Evolutionary conservation across 2,113 vertebrate species (phyloP), one percentile per base, ranked within the genome.

Genomic region (Embiotoca jacksoni): DNA sequence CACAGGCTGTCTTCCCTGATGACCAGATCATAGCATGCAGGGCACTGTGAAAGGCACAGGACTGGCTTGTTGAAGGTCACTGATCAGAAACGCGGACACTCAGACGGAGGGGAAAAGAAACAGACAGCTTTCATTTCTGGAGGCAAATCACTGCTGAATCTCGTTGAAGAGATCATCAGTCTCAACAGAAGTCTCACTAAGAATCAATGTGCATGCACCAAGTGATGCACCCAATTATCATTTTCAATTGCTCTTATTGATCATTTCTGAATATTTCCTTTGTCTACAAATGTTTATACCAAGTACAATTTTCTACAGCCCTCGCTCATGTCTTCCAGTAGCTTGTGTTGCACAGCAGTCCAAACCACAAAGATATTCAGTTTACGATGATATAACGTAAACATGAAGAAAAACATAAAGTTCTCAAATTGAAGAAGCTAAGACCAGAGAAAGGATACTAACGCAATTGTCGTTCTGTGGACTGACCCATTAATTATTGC

Each of bases 1-100:
- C 83, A 46, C 59, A n/a, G 50, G 55, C 79, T 41, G 53, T 84
- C 57, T 68, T 83, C 80, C 37, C 36, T 79, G 83, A 75, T 81
- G 69, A 70, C 68, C 68, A 46, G 82, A 80, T 92, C 87, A 66
- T 1, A 55, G 65, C 11, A 1, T 58, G 75, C 66, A 37, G 75
- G 60, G 50, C 64, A 16, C 66, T 37, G 73, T 68, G 62, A 83
- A 78, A 85, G 79, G 68, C 83, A 72, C 60, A 23, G 61, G 52
- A 7, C 33, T 2, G 2, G 60, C 30, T 36, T 11, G 52, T 14
- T 80, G 75, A 77, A 88, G 80, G 73, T 80, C 83, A 71, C 58
- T 0, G 4, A 62, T 58, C 49, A 46, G 53, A 71, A 68, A 77
- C 46, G 50, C 55, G 11, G 63, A 81, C n/a, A 58, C 52, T 49